These are phyloP conservation scores for Sylvilagus bachmani DNA, from an alignment of 2,113 vertebrate species.

Conservation along the genomic window DNA sequence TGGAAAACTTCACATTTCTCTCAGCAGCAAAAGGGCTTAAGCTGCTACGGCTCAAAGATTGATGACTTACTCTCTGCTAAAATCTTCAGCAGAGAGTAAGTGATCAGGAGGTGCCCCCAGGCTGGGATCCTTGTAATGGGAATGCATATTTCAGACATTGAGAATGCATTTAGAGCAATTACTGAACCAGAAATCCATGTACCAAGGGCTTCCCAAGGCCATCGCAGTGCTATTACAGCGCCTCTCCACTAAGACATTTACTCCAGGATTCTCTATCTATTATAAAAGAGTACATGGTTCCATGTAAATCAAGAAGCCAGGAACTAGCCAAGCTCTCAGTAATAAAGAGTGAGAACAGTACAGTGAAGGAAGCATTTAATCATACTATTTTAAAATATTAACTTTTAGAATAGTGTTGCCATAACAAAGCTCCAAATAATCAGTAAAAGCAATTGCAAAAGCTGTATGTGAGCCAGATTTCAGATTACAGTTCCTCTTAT, in stretches of 20 bases:
- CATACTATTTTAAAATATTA: slow-evolving; percentile 15
- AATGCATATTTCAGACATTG: not conserved
- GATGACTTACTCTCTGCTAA: not conserved
- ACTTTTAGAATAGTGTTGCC: not conserved
- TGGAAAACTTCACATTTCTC: not conserved
- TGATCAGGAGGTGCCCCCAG: not conserved
- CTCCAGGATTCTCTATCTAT: not conserved
- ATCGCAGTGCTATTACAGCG: not conserved
- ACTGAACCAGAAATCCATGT: not conserved
- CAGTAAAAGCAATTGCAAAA: slow-evolving; percentile 38
- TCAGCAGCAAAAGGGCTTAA: not conserved
- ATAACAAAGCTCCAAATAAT: not conserved
- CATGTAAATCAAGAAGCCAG: slow-evolving; percentile 31
- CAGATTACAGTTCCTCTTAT: slow-evolving; percentile 67
- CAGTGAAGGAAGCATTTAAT: not conserved
- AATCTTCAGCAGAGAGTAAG: not conserved
- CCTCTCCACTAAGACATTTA: slow-evolving; percentile 14
- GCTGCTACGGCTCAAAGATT: not conserved
- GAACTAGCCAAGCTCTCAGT: not conserved
- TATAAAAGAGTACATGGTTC: not conserved
- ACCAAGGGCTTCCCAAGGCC: slow-evolving; percentile 24
- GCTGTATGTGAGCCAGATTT: slow-evolving; percentile 58
- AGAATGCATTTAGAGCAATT: slow-evolving; percentile 21
- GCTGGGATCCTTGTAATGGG: not conserved
- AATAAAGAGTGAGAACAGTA: not conserved